Base-by-base conservation (phyloP, 2,888 invertebrate species). In the Hybos culiciformis region DNA sequence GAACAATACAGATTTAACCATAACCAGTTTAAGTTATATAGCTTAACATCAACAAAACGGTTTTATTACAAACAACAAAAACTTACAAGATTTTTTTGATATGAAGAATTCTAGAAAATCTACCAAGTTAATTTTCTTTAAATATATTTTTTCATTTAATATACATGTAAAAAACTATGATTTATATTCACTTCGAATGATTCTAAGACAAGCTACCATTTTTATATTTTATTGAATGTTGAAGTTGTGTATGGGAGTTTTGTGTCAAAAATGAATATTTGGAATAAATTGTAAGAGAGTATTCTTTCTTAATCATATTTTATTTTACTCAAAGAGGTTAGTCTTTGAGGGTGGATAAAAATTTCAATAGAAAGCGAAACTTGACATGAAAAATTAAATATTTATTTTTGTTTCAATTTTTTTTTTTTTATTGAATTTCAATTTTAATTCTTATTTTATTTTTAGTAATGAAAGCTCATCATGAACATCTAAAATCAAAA, bases 1-100 rank as follows among this genome's bases (percentile, higher is more conserved):
- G 45, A 68, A 68, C 50, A 69, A 68, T 49, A 67, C 66, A 3
- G 68, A 68, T 55, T 51, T 68, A 42, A 68, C 68, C 2, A 70
- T 77, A 23, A 75, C 76, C 45, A 75, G 74, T 32, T 61, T 77
- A 26, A 75, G 75, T 54, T 77, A 72, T 50, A 77, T 77, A 47
- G 77, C 77, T 51, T 77, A 77, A 54, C 63, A 66, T 46, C 64
- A 64, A 42, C 57, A 58, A 44, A 53, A 53, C 38, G 51, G 53
- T 31, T 50, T 42, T 47, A 20, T 55, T 23, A 19, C 46, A 47
- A 54, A 53, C 50, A 53, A 53, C 12, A 53, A 50, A 42, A 43
- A 39, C 14, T 18, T 51, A 17, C 48, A 49, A 43, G 44, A 43
- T 9, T 46, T 41, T 34, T 51, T 53, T 40, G 47, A 46, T 15